Evolutionary conservation across 2,888 invertebrate genomes (phyloP).

Genomic region (Rosalia funebris): DNA sequence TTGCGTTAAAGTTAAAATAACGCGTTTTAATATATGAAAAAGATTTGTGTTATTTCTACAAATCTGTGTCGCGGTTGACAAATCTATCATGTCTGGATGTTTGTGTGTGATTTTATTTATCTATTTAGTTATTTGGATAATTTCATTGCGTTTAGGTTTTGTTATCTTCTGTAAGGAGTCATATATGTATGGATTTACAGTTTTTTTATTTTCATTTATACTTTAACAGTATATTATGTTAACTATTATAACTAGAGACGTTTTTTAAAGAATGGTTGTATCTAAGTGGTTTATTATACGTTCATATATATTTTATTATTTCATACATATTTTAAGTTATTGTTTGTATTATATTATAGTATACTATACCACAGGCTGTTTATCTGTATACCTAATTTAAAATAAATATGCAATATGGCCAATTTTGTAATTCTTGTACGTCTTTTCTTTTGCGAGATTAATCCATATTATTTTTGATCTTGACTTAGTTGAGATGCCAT

Average conservation of each 20-base stretch:
- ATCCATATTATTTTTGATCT: neutral
- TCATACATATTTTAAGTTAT: constrained; percentile 42
- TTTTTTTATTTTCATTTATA: constrained; percentile 24
- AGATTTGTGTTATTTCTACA: too few relatives aligned
- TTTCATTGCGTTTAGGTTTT: constrained; percentile 19
- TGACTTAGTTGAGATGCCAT: constrained; percentile 22
- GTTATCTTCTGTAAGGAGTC: constrained; percentile 19
- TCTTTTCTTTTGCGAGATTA: constrained; percentile 36
- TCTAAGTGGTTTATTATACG: constrained; percentile 31
- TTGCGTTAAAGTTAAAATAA: too few relatives aligned
- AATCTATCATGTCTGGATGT: too few relatives aligned
- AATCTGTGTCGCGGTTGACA: too few relatives aligned
- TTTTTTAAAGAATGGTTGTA: constrained; percentile 22
- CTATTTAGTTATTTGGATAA: constrained; percentile 14
- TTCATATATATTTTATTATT: constrained; percentile 27
- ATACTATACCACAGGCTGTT: constrained; percentile 54
- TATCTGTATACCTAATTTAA: constrained; percentile 57
- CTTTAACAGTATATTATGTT: constrained; percentile 26
- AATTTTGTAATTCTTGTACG: constrained; percentile 50
- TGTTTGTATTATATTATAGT: constrained; percentile 39
- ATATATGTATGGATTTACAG: constrained; percentile 9
- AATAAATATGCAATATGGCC: constrained; percentile 58
- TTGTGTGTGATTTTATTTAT: too few relatives aligned
- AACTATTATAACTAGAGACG: constrained; percentile 25
- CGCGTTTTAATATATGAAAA: too few relatives aligned